These are phyloP conservation scores for Bombus superbus DNA, from an alignment of 1,140 invertebrate genomes.

Conservation along the genomic window DNA sequence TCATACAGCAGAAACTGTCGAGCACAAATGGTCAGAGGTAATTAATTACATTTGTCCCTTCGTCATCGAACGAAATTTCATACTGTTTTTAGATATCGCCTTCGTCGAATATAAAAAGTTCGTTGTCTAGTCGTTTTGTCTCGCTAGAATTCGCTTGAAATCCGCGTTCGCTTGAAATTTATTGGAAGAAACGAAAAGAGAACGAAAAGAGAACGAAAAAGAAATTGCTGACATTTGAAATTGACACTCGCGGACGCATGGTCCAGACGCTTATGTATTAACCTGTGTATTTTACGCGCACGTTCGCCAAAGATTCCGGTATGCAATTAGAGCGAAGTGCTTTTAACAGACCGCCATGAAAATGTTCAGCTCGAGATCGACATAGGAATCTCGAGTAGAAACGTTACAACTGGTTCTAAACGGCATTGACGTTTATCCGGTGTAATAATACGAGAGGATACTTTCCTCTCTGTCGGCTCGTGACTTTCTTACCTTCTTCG, in stretches of 20 bases:
- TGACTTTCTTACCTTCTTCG: slow-evolving; percentile 33
- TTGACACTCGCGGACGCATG: neutral
- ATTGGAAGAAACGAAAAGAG: neutral
- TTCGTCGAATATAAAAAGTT: neutral
- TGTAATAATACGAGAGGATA: slow-evolving; percentile 29
- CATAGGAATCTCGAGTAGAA: slow-evolving; percentile 43
- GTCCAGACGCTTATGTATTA: neutral
- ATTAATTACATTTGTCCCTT: neutral
- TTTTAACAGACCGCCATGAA: slow-evolving; percentile 1
- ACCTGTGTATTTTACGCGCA: neutral
- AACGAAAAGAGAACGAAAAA: neutral
- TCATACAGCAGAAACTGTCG: neutral
- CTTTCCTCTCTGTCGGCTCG: slow-evolving; percentile 9
- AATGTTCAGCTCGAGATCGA: slow-evolving; percentile 23
- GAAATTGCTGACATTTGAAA: neutral
- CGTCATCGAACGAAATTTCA: neutral
- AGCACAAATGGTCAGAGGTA: slow-evolving; percentile 68
- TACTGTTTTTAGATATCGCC: neutral
- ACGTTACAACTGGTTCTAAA: slow-evolving; percentile 55
- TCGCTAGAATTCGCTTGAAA: neutral
- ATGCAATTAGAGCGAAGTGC: slow-evolving; percentile 24
- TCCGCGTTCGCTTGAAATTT: neutral
- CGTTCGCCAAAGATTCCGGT: neutral
- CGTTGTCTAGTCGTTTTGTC: neutral
- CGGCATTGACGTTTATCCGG: slow-evolving; percentile 29